phyloP scores from a whole-genome alignment of 2,797 vertebrate genomes.

The Mus spretus region DNA sequence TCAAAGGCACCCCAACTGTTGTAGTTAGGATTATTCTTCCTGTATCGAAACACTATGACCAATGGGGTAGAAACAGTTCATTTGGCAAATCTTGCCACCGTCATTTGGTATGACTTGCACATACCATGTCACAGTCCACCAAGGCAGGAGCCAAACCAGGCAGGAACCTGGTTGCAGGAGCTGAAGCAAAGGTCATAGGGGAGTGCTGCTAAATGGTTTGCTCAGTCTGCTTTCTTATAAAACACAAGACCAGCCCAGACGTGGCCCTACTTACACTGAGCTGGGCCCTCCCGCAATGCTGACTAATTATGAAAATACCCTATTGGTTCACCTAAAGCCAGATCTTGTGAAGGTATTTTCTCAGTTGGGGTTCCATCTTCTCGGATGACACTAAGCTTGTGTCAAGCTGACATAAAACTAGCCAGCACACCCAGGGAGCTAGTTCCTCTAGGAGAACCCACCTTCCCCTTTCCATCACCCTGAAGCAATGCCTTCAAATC shows the following conservation, averaged over 20 bases:
- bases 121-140: background rate
- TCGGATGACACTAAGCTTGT: background rate
- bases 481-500: background rate
- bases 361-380: background rate
- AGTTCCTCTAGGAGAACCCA: background rate
- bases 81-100: background rate
- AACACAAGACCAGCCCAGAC: background rate
- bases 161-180: background rate
- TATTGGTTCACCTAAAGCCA: background rate
- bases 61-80: background rate
- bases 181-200: background rate
- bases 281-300: background rate
- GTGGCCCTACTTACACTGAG: background rate
- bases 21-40: background rate
- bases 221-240: background rate
- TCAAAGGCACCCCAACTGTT: background rate
- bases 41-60: background rate
- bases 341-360: background rate
- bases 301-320: background rate
- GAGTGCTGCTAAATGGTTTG: background rate
- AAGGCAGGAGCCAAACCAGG: background rate
- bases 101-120: background rate
- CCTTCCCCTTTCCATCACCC: background rate
- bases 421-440: background rate
- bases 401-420: background rate